phyloP scores from a whole-genome alignment of 2,797 vertebrate genomes.

The Gila robusta region DNA sequence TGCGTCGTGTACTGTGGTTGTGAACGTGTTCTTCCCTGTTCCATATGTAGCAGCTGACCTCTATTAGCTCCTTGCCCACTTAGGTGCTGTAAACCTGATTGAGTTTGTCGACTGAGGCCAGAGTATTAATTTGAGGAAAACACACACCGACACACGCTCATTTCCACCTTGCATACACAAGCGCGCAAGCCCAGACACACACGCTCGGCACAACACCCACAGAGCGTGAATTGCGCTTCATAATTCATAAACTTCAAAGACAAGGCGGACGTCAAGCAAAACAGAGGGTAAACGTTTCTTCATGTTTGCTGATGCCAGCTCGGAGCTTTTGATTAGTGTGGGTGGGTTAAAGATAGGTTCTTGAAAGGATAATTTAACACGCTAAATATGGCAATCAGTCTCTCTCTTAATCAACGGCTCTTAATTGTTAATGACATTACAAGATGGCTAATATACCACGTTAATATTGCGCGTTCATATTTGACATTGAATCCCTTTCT shows the following conservation, averaged over 20 bases:
- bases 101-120: conserved; percentile 55
- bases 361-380: conserved; percentile 19
- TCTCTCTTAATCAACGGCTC: conserved; percentile 18
- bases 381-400: conserved; percentile 26
- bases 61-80: conserved; percentile 54
- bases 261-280: conserved; percentile 21
- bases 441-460: conserved; percentile 30
- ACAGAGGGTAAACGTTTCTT: conserved; percentile 15
- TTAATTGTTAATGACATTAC: conserved; percentile 46
- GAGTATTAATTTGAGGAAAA: conserved; percentile 47
- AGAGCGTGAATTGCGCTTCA: conserved; percentile 27
- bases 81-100: conserved; percentile 58
- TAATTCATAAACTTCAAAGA: conserved; percentile 49
- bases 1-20: conserved; percentile 1
- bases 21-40: conserved; percentile 44
- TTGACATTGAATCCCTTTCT: conserved; percentile 24
- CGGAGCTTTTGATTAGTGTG: conserved; percentile 34
- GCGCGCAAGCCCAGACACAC: not conserved
- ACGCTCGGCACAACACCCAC: conserved; percentile 10
- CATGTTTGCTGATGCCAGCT: conserved; percentile 14
- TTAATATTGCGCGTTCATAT: conserved; percentile 1
- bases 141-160: conserved; percentile 14
- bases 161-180: conserved; percentile 10
- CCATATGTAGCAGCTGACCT: conserved; percentile 57
- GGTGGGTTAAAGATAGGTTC: conserved; percentile 33